Percentiles rank a stretch among this genome's conserved stretches.
Evolutionary conservation across 2,888 invertebrate species (phyloP).

Genomic region (Leptinotarsa juncta): DNA sequence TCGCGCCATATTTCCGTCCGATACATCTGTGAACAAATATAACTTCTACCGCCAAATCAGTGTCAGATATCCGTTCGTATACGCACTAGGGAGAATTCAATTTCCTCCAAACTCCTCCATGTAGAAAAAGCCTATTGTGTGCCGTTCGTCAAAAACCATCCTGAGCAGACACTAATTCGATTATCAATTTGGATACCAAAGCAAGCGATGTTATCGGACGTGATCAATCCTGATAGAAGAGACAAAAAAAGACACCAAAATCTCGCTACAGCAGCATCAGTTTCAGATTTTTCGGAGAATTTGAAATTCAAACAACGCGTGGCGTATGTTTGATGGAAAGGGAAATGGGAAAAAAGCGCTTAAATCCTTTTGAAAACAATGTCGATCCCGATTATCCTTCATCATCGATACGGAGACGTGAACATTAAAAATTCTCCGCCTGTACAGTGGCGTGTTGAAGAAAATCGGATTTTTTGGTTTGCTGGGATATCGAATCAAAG

Average conservation of each 20-base stretch:
- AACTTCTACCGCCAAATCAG: neutral
- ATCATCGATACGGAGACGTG: conserved; percentile 43
- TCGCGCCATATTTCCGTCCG: too few species aligned
- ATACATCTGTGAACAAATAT: too few species aligned
- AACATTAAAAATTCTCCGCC: conserved; percentile 46
- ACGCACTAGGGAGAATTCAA: neutral
- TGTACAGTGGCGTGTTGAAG: conserved; percentile 19
- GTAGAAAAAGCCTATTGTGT: neutral
- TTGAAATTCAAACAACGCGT: conserved; percentile 37
- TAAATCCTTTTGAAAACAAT: conserved; percentile 44
- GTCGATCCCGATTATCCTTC: conserved; percentile 46
- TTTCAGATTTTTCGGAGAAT: conserved; percentile 33
- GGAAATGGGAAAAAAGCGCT: conserved; percentile 39
- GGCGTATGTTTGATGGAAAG: conserved; percentile 20
- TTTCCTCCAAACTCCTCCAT: neutral
- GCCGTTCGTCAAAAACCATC: conserved; percentile 9
- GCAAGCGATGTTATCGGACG: conserved; percentile 25
- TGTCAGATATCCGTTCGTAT: neutral
- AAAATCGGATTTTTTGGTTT: too few species aligned
- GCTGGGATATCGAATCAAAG: too few species aligned
- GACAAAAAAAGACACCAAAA: conserved; percentile 31
- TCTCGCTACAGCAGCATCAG: conserved; percentile 21
- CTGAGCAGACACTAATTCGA: conserved; percentile 31
- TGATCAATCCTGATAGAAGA: conserved; percentile 35
- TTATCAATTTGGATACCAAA: conserved; percentile 35